Conservation (phyloP, 1,140 invertebrate species). For the Acromyrmex charruanus region DNA sequence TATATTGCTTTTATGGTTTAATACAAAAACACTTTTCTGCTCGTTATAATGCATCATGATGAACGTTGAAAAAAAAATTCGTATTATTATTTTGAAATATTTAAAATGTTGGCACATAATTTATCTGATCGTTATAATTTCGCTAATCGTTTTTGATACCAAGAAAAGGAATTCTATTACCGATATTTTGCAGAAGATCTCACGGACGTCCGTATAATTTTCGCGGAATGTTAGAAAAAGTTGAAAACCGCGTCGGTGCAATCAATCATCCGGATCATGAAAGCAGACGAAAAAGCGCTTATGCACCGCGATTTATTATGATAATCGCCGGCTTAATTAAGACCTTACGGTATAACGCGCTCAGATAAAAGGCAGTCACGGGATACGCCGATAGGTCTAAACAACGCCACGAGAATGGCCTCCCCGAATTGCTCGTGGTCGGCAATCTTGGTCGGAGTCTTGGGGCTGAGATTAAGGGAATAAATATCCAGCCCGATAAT, state of each 20-base stretch:
- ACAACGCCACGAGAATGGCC: conserved; percentile 67
- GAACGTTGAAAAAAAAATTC: background rate
- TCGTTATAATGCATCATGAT: background rate
- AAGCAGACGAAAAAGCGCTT: background rate
- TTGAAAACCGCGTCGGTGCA: conserved; percentile 41
- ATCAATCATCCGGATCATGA: conserved; percentile 54
- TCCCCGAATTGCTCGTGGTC: conserved; percentile 76
- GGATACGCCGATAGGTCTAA: conserved; percentile 19
- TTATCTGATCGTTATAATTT: background rate
- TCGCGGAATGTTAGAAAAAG: conserved; percentile 32
- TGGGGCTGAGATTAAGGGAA: conserved; percentile 83
- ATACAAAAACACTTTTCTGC: background rate
- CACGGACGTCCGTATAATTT: conserved; percentile 43
- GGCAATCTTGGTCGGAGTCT: conserved; percentile 75
- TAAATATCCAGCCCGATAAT: conserved; percentile 86
- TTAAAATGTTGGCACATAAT: background rate
- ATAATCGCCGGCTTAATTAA: conserved; percentile 73
- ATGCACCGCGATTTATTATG: conserved; percentile 59
- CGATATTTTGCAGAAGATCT: conserved; percentile 33
- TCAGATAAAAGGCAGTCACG: conserved; percentile 44
- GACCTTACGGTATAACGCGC: conserved; percentile 61
- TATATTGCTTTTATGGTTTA: background rate
- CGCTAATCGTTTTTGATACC: conserved; percentile 27
- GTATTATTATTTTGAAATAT: conserved; percentile 13
- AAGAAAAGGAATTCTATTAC: conserved; percentile 21